Conservation (phyloP, 2,888 invertebrate species). For the Alentia gelatinosa region DNA sequence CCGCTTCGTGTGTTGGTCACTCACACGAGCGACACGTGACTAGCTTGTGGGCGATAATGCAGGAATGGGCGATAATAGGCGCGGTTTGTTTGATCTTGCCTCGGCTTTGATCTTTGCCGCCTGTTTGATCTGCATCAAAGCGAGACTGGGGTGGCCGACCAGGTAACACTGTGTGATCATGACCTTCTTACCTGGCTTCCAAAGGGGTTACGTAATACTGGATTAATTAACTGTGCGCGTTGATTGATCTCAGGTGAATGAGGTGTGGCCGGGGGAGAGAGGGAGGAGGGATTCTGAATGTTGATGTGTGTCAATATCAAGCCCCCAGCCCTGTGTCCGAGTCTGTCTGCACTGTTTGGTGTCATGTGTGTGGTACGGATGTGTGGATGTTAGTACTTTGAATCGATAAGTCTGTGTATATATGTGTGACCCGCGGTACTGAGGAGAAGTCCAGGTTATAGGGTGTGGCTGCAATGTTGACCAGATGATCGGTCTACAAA, state of each 20-base stretch:
- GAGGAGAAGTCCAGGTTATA: no score
- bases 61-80: conserved; percentile 36
- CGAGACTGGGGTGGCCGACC: not conserved
- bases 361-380: no score
- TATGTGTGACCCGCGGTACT: no score
- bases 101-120: not conserved
- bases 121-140: conserved; percentile 32
- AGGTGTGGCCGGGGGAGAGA: not conserved
- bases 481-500: no score
- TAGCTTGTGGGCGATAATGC: conserved; percentile 16
- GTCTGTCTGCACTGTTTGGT: no score
- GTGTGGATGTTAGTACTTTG: no score
- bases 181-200: conserved; percentile 36
- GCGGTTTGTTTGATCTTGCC: conserved; percentile 25
- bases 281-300: not conserved
- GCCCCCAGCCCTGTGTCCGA: no score
- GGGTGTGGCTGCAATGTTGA: no score
- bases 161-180: conserved; percentile 37
- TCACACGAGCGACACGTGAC: conserved; percentile 5
- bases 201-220: not conserved
- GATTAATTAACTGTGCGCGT: not conserved
- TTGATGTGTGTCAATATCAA: no score
- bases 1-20: conserved; percentile 7
- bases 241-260: not conserved
- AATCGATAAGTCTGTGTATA: no score